Evolutionary conservation across 2,888 invertebrate genomes (phyloP).

Genomic region (Argynnis bischoffii): DNA sequence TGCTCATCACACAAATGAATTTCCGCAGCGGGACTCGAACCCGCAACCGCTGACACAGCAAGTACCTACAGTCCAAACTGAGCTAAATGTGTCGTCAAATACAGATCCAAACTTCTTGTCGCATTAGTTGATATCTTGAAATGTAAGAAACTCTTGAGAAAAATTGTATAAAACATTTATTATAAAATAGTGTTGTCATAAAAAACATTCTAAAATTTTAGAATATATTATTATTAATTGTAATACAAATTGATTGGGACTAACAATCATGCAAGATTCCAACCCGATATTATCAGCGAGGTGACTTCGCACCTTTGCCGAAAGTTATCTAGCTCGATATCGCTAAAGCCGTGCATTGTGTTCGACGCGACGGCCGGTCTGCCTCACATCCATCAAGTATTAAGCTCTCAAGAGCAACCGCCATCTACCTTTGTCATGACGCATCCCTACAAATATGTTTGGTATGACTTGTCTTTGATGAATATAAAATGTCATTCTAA

Average conservation of each 20-base stretch:
- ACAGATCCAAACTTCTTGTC: no score
- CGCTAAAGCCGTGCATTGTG: conserved; percentile 54
- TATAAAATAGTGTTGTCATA: background rate
- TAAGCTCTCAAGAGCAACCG: conserved; percentile 62
- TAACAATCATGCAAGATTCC: conserved; percentile 28
- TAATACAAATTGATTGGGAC: conserved; percentile 14
- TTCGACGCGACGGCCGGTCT: conserved; percentile 48
- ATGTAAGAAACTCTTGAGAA: no score
- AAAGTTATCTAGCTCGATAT: conserved; percentile 62
- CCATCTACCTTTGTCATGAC: conserved; percentile 49
- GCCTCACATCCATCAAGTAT: conserved; percentile 62
- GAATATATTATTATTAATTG: conserved; percentile 21
- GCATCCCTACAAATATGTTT: conserved; percentile 37
- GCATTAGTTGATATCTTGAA: no score
- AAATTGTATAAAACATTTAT: no score
- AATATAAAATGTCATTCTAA: conserved; percentile 7
- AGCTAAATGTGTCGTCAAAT: no score
- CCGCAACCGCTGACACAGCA: no score
- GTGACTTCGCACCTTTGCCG: conserved; percentile 73
- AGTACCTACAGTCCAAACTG: no score
- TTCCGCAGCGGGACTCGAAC: no score
- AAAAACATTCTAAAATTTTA: background rate
- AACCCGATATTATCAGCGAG: conserved; percentile 40
- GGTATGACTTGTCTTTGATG: conserved; percentile 25
- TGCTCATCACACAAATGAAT: no score